phyloP scores from a whole-genome alignment of 2,113 vertebrate genomes.

The Macaca fascicularis region DNA sequence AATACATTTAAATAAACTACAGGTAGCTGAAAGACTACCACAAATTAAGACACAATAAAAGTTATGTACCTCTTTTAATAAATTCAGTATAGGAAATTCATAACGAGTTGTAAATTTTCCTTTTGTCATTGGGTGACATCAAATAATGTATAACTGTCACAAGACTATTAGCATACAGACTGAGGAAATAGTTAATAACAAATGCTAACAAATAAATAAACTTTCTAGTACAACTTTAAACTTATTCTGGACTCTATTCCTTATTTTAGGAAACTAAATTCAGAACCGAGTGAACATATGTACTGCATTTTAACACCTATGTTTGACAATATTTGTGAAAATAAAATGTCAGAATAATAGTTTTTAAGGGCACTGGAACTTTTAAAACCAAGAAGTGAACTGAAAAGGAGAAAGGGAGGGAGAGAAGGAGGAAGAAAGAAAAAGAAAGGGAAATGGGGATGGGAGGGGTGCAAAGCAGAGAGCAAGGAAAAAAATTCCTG shows the following conservation, averaged over 20 bases:
- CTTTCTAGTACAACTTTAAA: conserved; percentile 74
- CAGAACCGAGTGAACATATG: conserved; percentile 59
- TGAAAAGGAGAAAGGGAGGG: background rate
- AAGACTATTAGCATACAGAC: conserved; percentile 62
- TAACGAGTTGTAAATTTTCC: background rate
- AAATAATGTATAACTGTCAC: conserved; percentile 61
- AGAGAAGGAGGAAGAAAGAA: accelerated
- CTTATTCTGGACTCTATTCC: conserved; percentile 70
- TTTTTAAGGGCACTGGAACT: conserved; percentile 67
- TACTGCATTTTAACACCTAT: conserved; percentile 75
- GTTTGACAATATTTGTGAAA: conserved; percentile 68
- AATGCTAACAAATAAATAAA: background rate
- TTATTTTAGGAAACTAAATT: conserved; percentile 77
- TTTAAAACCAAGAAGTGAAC: conserved; percentile 55
- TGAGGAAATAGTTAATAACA: background rate
- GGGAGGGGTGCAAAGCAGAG: background rate
- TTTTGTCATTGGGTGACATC: conserved; percentile 63
- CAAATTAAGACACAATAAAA: conserved; percentile 51
- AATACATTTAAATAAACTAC: conserved; percentile 43
- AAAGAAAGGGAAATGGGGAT: background rate
- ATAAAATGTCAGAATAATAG: conserved; percentile 56
- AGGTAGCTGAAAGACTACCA: conserved; percentile 49
- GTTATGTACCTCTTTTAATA: conserved; percentile 69
- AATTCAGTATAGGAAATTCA: background rate
- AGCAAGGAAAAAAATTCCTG: conserved; percentile 9